Conservation (phyloP, 2,888 invertebrate genomes). For the Hirtodrosophila cameraria region DNA sequence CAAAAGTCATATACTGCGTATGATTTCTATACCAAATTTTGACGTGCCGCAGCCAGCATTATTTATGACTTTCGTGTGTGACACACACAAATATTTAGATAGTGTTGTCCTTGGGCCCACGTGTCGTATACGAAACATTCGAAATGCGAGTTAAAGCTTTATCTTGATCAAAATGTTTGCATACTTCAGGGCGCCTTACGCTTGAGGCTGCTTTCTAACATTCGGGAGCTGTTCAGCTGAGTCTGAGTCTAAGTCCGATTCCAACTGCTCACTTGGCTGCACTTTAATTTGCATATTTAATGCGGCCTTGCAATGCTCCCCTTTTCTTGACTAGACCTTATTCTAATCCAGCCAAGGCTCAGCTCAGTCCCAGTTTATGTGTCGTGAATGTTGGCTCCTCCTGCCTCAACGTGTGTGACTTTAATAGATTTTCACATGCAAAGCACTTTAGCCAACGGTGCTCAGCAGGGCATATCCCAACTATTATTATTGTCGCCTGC, state of each 20-base stretch:
- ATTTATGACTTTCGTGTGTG: conserved; percentile 2
- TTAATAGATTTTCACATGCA: conserved; percentile 49
- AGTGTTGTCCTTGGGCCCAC: no score
- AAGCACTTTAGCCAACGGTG: conserved; percentile 52
- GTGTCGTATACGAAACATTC: not conserved
- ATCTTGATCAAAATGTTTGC: no score
- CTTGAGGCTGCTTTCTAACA: no score
- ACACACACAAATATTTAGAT: no score
- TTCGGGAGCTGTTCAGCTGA: not conserved
- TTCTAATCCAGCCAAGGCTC: conserved; percentile 22
- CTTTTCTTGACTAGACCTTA: conserved; percentile 7
- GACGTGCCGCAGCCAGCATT: not conserved
- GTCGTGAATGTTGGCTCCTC: conserved; percentile 7
- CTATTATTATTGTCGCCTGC: conserved; percentile 65
- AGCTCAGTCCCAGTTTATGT: conserved; percentile 1
- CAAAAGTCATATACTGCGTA: no score
- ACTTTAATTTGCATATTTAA: conserved; percentile 44
- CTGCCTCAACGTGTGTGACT: conserved; percentile 30
- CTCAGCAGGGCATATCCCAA: conserved; percentile 28
- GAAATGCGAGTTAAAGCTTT: not conserved
- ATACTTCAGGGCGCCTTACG: no score
- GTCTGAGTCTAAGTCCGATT: not conserved
- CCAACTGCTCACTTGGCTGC: conserved; percentile 26
- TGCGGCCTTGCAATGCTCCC: conserved; percentile 30
- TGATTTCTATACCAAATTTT: not conserved